Percentiles rank a stretch among this genome's conserved stretches.
Conservation (phyloP, 2,888 invertebrate genomes). For the Perdita meconis region DNA sequence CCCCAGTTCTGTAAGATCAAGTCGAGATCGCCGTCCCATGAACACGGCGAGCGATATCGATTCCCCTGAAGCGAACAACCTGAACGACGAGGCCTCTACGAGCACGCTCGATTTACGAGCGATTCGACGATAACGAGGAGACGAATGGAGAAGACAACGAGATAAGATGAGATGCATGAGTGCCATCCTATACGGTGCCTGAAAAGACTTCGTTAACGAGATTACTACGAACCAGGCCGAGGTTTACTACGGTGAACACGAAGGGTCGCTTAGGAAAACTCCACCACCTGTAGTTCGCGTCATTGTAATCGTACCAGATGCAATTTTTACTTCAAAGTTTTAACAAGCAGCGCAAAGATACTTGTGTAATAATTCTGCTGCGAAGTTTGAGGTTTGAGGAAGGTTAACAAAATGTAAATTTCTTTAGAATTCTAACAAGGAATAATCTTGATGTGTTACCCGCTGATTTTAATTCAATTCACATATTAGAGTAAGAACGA, state of each 20-base stretch:
- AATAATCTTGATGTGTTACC: no score
- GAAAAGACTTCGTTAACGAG: constrained; percentile 65
- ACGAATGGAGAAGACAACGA: constrained; percentile 68
- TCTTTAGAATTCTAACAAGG: no score
- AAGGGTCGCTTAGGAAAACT: constrained; percentile 29
- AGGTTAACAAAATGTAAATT: no score
- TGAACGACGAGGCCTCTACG: constrained; percentile 57
- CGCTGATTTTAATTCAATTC: no score
- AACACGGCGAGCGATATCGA: constrained; percentile 64
- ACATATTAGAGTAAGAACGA: no score
- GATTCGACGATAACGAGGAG: constrained; percentile 73
- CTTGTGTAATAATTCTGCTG: no score
- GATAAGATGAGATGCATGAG: constrained; percentile 71
- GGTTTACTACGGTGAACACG: constrained; percentile 24
- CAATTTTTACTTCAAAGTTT: constrained; percentile 3
- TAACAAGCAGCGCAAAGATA: neutral
- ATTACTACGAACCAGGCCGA: constrained; percentile 52
- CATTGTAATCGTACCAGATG: neutral
- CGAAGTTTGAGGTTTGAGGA: no score
- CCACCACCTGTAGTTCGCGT: constrained; percentile 21
- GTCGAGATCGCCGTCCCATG: constrained; percentile 58
- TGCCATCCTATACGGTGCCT: constrained; percentile 44
- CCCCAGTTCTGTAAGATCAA: constrained; percentile 53
- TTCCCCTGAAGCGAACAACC: constrained; percentile 65
- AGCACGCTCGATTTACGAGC: constrained; percentile 72